Evolutionary conservation across 2,113 vertebrate genomes (phyloP), one percentile per base, ranked within the genome.

Genomic region (Pycnonotus jocosus): DNA sequence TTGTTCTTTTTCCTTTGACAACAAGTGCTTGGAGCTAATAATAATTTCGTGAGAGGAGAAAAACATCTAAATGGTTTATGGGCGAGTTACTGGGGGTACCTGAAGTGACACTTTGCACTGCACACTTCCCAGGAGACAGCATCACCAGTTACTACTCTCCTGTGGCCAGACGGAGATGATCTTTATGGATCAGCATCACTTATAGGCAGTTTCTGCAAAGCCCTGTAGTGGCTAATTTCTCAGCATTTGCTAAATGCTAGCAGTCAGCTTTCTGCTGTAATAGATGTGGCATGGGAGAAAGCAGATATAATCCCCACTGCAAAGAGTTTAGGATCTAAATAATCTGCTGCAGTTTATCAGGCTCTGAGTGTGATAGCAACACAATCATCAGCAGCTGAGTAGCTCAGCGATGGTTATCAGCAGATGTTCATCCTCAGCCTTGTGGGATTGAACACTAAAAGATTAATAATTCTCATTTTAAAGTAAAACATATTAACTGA

Each of bases 401-500:
- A 95, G 70, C 84, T 95, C 78, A 87, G 58, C 0, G 65, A 95
- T 95, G 54, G 45, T 95, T 95, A 96, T 94, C 95, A 87, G 45
- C 91, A 91, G 91, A 92, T 91, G 90, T 88, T 94, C 70, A 69
- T 92, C 74, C 50, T 91, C 40, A 82, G 72, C 45, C 81, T 81
- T 76, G 61, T 91, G 81, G 81, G 70, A 79, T 3, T 86, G 51
- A 88, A 68, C 31, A 80, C 30, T 90, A 92, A 82, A 91, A 82
- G 77, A 96, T 86, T 96, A 94, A 92, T 92, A 91, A 93, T 94
- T 93, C 73, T 19, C 38, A 82, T 89, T 92, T 93, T 91, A 57
- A 77, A 89, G 51, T 85, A 91, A 80, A 93, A 91, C 23, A 92
- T 24, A 50, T 92, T 92, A 85, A 80, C 50, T 66, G 83, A 92